phyloP scores from a whole-genome alignment of 2,888 invertebrate species.

The Drosophila meridiana region DNA sequence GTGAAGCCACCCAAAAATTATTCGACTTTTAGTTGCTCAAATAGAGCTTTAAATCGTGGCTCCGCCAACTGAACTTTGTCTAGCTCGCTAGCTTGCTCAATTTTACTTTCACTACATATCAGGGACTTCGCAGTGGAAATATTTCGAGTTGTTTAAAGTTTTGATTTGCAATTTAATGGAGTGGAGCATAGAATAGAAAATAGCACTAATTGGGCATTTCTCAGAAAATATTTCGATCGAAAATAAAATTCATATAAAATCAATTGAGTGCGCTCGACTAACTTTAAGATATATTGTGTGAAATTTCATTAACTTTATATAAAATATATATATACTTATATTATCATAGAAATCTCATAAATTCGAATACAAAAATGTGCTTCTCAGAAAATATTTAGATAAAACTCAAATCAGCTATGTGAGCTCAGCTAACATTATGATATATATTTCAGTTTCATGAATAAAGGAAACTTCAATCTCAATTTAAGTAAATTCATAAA shows the following conservation, averaged over 20 bases:
- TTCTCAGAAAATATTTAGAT: no score
- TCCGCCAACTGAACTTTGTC: constrained; percentile 21
- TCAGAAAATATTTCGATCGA: background rate
- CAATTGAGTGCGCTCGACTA: background rate
- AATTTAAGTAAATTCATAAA: background rate
- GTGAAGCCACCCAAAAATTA: constrained; percentile 38
- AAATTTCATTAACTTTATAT: background rate
- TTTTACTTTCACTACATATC: constrained; percentile 28
- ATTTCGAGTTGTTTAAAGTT: background rate
- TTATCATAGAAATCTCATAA: background rate
- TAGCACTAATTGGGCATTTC: background rate
- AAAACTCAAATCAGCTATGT: background rate
- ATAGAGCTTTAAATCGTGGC: constrained; percentile 48
- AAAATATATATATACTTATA: background rate
- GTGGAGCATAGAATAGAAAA: background rate
- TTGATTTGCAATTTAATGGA: background rate
- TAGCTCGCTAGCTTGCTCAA: background rate
- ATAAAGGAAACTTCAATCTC: background rate
- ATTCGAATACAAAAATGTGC: no score
- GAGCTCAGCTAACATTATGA: background rate
- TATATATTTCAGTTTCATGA: background rate
- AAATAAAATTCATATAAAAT: background rate
- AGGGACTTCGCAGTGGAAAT: background rate
- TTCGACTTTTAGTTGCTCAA: constrained; percentile 51
- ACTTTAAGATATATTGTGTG: background rate